These are phyloP conservation scores for Tauraco erythrolophus DNA, from an alignment of 2,113 vertebrate genomes.

Conservation along the genomic window DNA sequence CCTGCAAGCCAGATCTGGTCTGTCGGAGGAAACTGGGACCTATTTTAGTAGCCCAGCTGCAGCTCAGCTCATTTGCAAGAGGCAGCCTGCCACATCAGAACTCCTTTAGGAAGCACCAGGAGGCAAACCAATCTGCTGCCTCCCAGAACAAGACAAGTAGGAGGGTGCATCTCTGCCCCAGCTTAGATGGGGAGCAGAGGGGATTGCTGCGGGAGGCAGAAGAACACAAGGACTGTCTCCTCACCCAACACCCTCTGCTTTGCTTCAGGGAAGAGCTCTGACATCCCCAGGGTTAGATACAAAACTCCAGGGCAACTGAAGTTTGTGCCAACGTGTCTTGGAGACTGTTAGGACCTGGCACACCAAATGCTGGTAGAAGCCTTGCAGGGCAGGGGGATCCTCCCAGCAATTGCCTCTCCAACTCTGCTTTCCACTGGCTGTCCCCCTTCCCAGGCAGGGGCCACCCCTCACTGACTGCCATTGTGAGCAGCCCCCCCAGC, in stretches of 20 bases:
- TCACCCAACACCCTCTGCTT: neutral
- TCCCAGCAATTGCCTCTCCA: neutral
- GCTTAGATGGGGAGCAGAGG: neutral
- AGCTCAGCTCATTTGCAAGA: slow-evolving; percentile 68
- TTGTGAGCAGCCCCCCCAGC: neutral
- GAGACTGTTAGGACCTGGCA: neutral
- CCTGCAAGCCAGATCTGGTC: slow-evolving; percentile 60
- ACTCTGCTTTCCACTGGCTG: neutral
- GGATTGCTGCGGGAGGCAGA: neutral
- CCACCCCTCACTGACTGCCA: neutral
- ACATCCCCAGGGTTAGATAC: neutral
- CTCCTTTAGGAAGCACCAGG: slow-evolving; percentile 57
- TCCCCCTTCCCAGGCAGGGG: neutral
- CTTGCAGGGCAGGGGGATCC: neutral
- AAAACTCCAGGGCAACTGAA: neutral
- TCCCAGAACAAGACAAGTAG: neutral
- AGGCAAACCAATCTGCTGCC: slow-evolving; percentile 66
- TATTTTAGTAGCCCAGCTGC: slow-evolving; percentile 61
- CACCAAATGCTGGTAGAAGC: neutral
- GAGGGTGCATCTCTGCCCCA: neutral
- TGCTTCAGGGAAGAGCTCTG: neutral
- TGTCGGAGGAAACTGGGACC: slow-evolving; percentile 30
- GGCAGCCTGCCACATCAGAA: slow-evolving; percentile 62
- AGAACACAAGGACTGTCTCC: neutral
- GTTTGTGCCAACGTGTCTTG: neutral